These are phyloP conservation scores for Lacanobia oleracea DNA, from an alignment of 2,888 invertebrate genomes.

Conservation along the genomic window DNA sequence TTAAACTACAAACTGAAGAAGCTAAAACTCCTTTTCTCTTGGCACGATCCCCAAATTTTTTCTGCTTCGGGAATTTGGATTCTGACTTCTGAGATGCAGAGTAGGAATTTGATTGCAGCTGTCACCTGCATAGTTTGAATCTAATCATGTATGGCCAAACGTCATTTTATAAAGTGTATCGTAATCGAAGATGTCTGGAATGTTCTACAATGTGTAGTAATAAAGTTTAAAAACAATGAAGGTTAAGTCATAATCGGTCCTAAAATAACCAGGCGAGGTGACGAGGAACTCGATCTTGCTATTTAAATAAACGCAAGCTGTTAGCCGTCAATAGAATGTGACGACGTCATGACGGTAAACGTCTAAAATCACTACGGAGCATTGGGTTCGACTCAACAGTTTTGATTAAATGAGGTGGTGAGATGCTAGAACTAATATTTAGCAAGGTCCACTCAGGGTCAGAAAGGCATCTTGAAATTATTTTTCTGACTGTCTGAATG, in stretches of 20 bases:
- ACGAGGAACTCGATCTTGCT: slow-evolving; percentile 52
- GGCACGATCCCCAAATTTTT: slow-evolving; percentile 16
- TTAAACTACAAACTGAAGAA: slow-evolving; percentile 45
- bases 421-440: slow-evolving; percentile 9
- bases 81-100: neutral
- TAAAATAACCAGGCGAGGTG: slow-evolving; percentile 47
- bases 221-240: slow-evolving; percentile 37
- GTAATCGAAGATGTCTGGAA: slow-evolving; percentile 69
- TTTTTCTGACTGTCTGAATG: neutral
- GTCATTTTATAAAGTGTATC: slow-evolving; percentile 71
- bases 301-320: slow-evolving; percentile 53
- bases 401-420: slow-evolving; percentile 7
- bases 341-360: slow-evolving; percentile 52
- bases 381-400: neutral
- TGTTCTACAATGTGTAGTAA: slow-evolving; percentile 55
- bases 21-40: slow-evolving; percentile 59
- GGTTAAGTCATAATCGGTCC: slow-evolving; percentile 48
- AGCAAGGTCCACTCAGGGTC: neutral
- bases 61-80: slow-evolving; percentile 25
- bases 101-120: slow-evolving; percentile 17
- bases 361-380: slow-evolving; percentile 39
- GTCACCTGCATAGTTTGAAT: slow-evolving; percentile 49
- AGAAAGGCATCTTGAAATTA: no score
- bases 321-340: slow-evolving; percentile 52
- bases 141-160: slow-evolving; percentile 67